A percentile compares a stretch with the other conserved stretches of the same genome.
Evolutionary conservation across 2,888 invertebrate species (phyloP).

Genomic region (Brenthis daphne): DNA sequence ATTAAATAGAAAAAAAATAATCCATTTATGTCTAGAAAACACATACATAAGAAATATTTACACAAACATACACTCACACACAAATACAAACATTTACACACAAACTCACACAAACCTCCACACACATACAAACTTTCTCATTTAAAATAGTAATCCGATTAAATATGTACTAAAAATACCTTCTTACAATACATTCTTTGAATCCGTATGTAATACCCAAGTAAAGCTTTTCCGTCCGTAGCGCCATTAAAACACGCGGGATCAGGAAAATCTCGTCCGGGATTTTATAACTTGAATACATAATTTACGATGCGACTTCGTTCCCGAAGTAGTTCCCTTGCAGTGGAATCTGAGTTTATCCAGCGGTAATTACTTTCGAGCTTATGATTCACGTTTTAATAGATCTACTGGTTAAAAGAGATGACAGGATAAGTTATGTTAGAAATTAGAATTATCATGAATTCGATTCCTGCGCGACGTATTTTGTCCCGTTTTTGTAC

Average conservation of each 20-base stretch:
- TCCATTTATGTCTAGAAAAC: too few relatives aligned
- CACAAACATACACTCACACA: too few relatives aligned
- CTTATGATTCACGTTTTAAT: conserved; percentile 4
- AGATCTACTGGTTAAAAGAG: not conserved
- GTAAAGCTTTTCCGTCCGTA: conserved; percentile 51
- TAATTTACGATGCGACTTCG: conserved; percentile 65
- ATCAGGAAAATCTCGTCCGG: conserved; percentile 69
- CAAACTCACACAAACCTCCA: too few relatives aligned
- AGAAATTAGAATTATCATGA: not conserved
- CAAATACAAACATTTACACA: too few relatives aligned
- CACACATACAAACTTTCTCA: too few relatives aligned
- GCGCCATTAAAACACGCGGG: conserved; percentile 70
- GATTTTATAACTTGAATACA: conserved; percentile 77
- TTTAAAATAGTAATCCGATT: too few relatives aligned
- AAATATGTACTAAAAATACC: too few relatives aligned
- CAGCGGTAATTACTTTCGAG: conserved; percentile 22
- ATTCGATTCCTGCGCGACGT: not conserved
- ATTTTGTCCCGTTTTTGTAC: not conserved
- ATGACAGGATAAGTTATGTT: not conserved
- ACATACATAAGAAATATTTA: too few relatives aligned
- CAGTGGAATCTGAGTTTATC: conserved; percentile 21
- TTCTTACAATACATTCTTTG: not conserved
- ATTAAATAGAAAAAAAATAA: too few relatives aligned
- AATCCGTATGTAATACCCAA: conserved; percentile 39
- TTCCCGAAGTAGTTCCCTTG: conserved; percentile 39